phyloP scores from a whole-genome alignment of 2,888 invertebrate genomes.

The Gymnoscelis rufifasciata region DNA sequence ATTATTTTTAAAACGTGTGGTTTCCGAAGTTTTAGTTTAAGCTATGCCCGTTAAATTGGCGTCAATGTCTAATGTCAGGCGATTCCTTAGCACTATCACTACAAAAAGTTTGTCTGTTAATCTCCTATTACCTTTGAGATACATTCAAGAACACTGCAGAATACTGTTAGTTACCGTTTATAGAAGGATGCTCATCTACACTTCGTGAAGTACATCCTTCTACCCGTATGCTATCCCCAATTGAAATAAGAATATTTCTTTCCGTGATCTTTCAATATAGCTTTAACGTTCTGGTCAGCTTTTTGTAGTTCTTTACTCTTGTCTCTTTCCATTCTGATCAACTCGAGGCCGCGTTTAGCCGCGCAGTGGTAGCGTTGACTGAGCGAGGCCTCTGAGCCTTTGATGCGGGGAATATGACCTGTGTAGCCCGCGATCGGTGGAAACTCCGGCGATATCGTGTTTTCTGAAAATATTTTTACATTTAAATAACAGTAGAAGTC shows the following conservation, averaged over 20 bases:
- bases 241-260: conserved; percentile 72
- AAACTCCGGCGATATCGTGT: conserved; percentile 81
- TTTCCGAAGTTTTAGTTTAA: too few relatives aligned
- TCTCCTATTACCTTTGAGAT: background rate
- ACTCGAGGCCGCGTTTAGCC: conserved; percentile 81
- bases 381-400: conserved; percentile 82
- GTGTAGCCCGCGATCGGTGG: conserved; percentile 87
- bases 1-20: too few relatives aligned
- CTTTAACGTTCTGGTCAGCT: conserved; percentile 57
- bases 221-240: conserved; percentile 78
- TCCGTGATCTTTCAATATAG: conserved; percentile 60
- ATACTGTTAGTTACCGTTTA: conserved; percentile 44
- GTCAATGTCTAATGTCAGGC: too few relatives aligned
- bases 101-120: background rate
- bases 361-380: conserved; percentile 84
- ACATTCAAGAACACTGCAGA: background rate
- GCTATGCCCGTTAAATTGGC: too few relatives aligned
- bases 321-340: conserved; percentile 78
- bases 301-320: conserved; percentile 63
- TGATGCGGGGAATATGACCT: conserved; percentile 84
- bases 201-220: conserved; percentile 76
- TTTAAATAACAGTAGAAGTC: conserved; percentile 6
- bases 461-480: conserved; percentile 64
- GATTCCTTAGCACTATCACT: too few relatives aligned
- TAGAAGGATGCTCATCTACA: conserved; percentile 70